Evolutionary conservation across 2,888 invertebrate species (phyloP).

Genomic region (Pinctada fucata): DNA sequence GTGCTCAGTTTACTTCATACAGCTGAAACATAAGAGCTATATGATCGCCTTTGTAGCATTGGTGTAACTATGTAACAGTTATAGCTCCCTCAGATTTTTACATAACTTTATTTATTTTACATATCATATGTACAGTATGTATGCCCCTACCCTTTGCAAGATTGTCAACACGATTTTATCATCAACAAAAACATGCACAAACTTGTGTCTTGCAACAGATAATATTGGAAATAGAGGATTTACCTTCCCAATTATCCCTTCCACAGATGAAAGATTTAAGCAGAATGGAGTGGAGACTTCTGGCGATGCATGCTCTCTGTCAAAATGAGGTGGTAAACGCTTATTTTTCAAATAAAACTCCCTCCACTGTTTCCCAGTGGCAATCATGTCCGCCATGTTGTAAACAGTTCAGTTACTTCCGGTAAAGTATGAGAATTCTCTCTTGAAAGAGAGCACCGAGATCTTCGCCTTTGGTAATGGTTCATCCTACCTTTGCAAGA

Average conservation of each 20-base stretch:
- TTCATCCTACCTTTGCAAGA: too few relatives aligned
- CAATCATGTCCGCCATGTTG: constrained; percentile 44
- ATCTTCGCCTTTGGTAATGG: too few relatives aligned
- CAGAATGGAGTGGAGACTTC: constrained; percentile 68
- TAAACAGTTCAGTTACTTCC: constrained; percentile 41
- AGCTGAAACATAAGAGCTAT: too few relatives aligned
- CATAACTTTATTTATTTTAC: too few relatives aligned
- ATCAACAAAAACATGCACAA: constrained; percentile 13
- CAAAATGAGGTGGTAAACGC: constrained; percentile 67
- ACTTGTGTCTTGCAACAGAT: constrained; percentile 5
- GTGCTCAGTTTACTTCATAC: too few relatives aligned
- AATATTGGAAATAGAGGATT: constrained; percentile 11
- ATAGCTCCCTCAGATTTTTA: too few relatives aligned
- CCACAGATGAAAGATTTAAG: constrained; percentile 63
- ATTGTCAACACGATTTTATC: too few relatives aligned
- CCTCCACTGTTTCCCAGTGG: constrained; percentile 66
- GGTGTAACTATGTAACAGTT: too few relatives aligned
- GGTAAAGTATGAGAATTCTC: not conserved
- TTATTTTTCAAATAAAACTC: constrained; percentile 66
- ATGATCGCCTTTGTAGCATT: too few relatives aligned
- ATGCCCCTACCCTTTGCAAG: too few relatives aligned
- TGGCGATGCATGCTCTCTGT: constrained; percentile 66
- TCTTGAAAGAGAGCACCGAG: too few relatives aligned
- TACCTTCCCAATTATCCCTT: constrained; percentile 58
- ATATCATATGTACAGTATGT: too few relatives aligned